Evolutionary conservation across 1,140 invertebrate species (phyloP).

Genomic region (Aphis gossypii): DNA sequence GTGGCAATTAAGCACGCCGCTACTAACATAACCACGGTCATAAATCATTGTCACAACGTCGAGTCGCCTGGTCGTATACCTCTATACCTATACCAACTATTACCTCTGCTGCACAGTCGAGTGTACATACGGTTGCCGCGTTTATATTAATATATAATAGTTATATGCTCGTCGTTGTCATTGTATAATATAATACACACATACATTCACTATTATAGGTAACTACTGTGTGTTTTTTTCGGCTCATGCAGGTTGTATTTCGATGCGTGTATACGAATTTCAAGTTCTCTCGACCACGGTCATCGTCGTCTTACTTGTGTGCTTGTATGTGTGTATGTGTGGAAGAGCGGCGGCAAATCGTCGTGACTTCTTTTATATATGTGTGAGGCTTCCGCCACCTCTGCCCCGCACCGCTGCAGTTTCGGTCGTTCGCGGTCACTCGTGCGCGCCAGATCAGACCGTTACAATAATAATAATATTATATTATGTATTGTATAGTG

Average conservation of each 20-base stretch:
- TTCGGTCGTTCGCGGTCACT: neutral
- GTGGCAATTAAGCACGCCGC: slow-evolving; percentile 16
- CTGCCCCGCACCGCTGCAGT: neutral
- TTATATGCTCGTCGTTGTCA: neutral
- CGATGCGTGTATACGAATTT: neutral
- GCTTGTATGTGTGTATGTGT: neutral
- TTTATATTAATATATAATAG: neutral
- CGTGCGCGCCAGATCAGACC: neutral
- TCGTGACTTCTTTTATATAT: slow-evolving; percentile 44
- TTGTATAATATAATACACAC: neutral
- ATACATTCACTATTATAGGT: neutral
- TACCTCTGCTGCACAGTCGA: neutral
- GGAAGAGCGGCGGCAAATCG: neutral
- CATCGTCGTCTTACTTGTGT: neutral
- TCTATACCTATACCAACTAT: neutral
- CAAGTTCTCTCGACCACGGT: too few relatives aligned
- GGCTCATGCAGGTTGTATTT: too few relatives aligned
- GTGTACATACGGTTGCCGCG: neutral
- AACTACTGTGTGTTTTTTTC: neutral
- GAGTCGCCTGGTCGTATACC: neutral
- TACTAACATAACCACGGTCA: neutral
- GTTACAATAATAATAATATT: neutral
- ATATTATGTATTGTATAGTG: neutral
- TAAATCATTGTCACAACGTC: slow-evolving; percentile 44
- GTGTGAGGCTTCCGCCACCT: neutral